Evolutionary conservation across 2,113 vertebrate species (phyloP), one percentile per base, ranked within the genome.

Genomic region (Suncus etruscus): DNA sequence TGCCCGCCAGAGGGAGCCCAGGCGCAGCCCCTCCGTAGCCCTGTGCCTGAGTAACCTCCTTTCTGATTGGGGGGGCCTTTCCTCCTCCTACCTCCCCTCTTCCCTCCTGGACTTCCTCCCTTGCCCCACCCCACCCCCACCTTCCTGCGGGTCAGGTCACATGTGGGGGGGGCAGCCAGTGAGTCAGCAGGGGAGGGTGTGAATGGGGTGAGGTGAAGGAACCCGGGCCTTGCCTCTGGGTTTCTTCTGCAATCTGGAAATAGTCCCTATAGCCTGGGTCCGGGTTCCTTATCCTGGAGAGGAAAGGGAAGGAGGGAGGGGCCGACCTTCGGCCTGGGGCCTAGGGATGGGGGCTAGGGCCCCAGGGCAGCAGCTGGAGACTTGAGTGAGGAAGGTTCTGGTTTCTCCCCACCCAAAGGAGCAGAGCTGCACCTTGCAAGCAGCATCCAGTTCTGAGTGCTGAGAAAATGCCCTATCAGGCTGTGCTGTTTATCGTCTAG

Each of bases 131-230:
- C 78, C 15, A 29, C 3, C 3, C 8, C 86, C n/a, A 47, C 80
- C 77, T 85, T 73, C 72, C 54, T 86, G 86, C 31, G 39, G 31
- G 3, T 32, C 29, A 14, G n/a, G 72, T 91, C 54, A 18, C 48
- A 27, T 22, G 75, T n/a, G 15, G 31, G 73, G 16, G 45, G 18
- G 51, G 48, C 45, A 0, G 8, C 6, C 16, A 20, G 25, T 90
- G 90, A 92, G 72, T 90, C 86, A 92, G 77, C 65, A 8, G 24
- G 31, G 87, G 78, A 70, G 82, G 10, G 22, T 31, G 29, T 86
- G 58, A 69, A 10, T 24, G 29, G 18, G 31, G 15, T 22, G n/a
- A 20, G 3, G 45, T 8, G 45, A 66, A 2, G 65, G 54, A 27
- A 47, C 83, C 50, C 75, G 58, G 39, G 72, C 83, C 79, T 69